These are phyloP conservation scores for Antheraea assamensis DNA, from an alignment of 2,888 invertebrate species.

Conservation along the genomic window DNA sequence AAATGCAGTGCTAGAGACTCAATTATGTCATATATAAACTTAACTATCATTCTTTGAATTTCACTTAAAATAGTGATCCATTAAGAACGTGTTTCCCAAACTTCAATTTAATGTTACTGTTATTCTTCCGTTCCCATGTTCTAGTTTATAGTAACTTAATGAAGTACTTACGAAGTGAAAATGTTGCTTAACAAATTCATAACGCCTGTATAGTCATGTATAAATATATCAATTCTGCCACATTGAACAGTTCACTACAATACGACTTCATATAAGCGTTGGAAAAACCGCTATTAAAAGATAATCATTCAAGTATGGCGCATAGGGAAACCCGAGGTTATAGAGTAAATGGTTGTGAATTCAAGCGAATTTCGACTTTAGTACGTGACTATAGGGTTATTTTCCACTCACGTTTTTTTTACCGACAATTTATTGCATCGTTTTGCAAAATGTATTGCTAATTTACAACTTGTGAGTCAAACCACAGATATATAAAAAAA, in stretches of 20 bases:
- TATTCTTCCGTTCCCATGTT: too few relatives aligned
- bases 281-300: neutral
- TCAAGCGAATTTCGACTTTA: neutral
- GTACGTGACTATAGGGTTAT: neutral
- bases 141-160: too few relatives aligned
- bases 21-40: too few relatives aligned
- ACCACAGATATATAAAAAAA: neutral
- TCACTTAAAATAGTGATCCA: too few relatives aligned
- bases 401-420: neutral
- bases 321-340: slow-evolving; percentile 4
- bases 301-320: slow-evolving; percentile 1
- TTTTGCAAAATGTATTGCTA: neutral
- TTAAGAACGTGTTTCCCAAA: too few relatives aligned
- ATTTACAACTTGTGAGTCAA: slow-evolving; percentile 4
- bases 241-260: neutral
- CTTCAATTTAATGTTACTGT: too few relatives aligned
- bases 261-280: neutral
- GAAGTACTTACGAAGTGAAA: too few relatives aligned
- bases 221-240: neutral
- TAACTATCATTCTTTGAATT: too few relatives aligned
- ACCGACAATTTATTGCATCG: neutral
- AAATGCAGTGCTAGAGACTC: too few relatives aligned
- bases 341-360: neutral
- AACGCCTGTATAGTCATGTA: neutral
- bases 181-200: neutral